A percentile compares a stretch with the other conserved stretches of the same genome.
These are phyloP conservation scores for Hyles vespertilio DNA, from an alignment of 1,140 invertebrate genomes.

Conservation along the genomic window DNA sequence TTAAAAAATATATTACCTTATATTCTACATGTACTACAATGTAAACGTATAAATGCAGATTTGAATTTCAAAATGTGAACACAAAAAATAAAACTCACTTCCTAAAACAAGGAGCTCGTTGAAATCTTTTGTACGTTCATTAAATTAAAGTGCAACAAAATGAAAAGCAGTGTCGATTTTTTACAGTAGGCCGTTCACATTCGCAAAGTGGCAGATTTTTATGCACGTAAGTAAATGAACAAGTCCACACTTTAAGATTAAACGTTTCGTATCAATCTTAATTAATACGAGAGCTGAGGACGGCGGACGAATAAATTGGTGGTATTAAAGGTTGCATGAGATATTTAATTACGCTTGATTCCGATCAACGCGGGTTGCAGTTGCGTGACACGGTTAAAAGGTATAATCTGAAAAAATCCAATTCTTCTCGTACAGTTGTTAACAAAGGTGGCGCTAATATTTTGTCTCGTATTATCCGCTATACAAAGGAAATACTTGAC, in stretches of 20 bases:
- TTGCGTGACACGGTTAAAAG: constrained; percentile 59
- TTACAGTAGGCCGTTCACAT: constrained; percentile 32
- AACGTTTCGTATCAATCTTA: constrained; percentile 59
- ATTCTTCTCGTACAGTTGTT: constrained; percentile 23
- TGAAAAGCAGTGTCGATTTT: constrained; percentile 21
- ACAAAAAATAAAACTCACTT: not conserved
- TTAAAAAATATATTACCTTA: too few species aligned
- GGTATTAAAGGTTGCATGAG: constrained; percentile 59
- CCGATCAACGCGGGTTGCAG: constrained; percentile 46
- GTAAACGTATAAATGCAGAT: not conserved
- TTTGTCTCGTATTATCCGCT: too few species aligned
- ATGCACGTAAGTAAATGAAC: constrained; percentile 37
- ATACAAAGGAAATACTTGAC: too few species aligned
- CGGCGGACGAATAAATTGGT: constrained; percentile 60
- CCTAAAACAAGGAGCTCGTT: constrained; percentile 30
- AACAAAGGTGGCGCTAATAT: constrained; percentile 15
- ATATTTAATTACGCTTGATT: constrained; percentile 68
- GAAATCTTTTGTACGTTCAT: constrained; percentile 50
- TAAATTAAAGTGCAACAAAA: constrained; percentile 25
- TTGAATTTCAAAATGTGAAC: not conserved
- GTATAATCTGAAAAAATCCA: constrained; percentile 38
- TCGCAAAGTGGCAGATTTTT: constrained; percentile 28
- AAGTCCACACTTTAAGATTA: constrained; percentile 30
- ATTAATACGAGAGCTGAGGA: constrained; percentile 48
- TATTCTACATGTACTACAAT: too few species aligned